A percentile compares a stretch with the other conserved stretches of the same genome.
These are phyloP conservation scores for Eidolon dupreanum DNA, from an alignment of 2,797 vertebrate genomes.

Conservation along the genomic window DNA sequence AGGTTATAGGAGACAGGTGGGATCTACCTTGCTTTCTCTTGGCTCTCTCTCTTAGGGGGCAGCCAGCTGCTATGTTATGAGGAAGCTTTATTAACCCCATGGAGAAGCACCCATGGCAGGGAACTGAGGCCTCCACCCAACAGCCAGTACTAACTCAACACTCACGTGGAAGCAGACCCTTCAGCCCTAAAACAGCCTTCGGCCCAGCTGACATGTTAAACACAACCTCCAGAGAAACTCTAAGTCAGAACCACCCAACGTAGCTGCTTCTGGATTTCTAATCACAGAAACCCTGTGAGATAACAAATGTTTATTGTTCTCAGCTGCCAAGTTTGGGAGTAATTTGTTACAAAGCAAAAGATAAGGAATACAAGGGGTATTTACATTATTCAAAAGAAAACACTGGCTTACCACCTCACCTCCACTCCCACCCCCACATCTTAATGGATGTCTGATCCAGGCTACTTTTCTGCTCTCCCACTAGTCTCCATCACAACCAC, in stretches of 20 bases:
- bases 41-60: neutral
- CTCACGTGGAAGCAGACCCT: fast-evolving
- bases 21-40: neutral
- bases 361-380: neutral
- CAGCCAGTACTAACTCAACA: neutral
- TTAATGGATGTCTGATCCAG: neutral
- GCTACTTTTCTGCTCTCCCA: neutral
- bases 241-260: neutral
- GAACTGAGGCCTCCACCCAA: neutral
- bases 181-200: neutral
- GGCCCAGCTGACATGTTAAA: neutral
- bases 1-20: too few species aligned
- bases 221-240: neutral
- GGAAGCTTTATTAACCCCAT: too few species aligned
- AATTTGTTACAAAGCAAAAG: neutral
- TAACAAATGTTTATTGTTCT: neutral
- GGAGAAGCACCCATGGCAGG: too few species aligned
- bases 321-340: neutral
- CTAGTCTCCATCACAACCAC: neutral
- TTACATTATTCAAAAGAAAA: neutral
- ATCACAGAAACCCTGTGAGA: neutral
- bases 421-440: neutral
- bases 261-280: neutral
- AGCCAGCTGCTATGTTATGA: neutral
- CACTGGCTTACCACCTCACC: neutral